Evolutionary conservation across 1,140 invertebrate species (phyloP).

Genomic region (Centruroides vittatus): DNA sequence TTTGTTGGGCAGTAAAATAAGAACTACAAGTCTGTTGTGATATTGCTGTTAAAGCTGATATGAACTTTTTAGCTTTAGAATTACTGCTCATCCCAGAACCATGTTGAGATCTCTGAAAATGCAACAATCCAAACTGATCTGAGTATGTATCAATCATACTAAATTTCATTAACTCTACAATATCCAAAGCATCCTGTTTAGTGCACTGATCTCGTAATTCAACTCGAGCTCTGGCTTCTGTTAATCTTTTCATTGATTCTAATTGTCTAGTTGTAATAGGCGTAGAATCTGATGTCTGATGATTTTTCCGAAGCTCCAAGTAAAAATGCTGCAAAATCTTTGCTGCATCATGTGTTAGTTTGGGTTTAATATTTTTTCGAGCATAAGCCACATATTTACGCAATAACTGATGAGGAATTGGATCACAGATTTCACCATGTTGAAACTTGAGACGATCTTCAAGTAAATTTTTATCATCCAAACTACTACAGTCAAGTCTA

Average conservation of each 20-base stretch:
- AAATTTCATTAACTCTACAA: slow-evolving; percentile 68
- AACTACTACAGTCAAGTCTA: no score
- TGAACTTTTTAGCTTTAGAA: slow-evolving; percentile 56
- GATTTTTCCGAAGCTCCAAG: slow-evolving; percentile 52
- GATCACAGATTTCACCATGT: slow-evolving; percentile 45
- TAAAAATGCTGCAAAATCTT: slow-evolving; percentile 64
- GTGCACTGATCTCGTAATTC: slow-evolving; percentile 68
- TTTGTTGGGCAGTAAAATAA: slow-evolving; percentile 57
- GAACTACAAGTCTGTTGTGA: slow-evolving; percentile 46
- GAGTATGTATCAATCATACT: slow-evolving; percentile 60
- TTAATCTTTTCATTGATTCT: slow-evolving; percentile 73
- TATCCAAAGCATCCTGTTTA: slow-evolving; percentile 62
- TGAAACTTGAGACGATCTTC: slow-evolving; percentile 47
- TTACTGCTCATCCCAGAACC: slow-evolving; percentile 54
- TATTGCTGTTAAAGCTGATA: slow-evolving; percentile 48
- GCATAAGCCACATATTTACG: slow-evolving; percentile 87
- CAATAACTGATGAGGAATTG: slow-evolving; percentile 55
- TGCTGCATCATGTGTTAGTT: slow-evolving; percentile 52
- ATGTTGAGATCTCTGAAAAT: slow-evolving; percentile 51
- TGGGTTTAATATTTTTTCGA: slow-evolving; percentile 70
- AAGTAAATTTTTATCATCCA: slow-evolving; percentile 12
- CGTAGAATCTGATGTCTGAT: slow-evolving; percentile 42
- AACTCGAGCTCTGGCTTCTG: slow-evolving; percentile 70
- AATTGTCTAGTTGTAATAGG: slow-evolving; percentile 72
- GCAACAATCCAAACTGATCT: slow-evolving; percentile 50